These are phyloP conservation scores for Hemicordylus capensis DNA, from an alignment of 2,113 vertebrate species.

Conservation along the genomic window DNA sequence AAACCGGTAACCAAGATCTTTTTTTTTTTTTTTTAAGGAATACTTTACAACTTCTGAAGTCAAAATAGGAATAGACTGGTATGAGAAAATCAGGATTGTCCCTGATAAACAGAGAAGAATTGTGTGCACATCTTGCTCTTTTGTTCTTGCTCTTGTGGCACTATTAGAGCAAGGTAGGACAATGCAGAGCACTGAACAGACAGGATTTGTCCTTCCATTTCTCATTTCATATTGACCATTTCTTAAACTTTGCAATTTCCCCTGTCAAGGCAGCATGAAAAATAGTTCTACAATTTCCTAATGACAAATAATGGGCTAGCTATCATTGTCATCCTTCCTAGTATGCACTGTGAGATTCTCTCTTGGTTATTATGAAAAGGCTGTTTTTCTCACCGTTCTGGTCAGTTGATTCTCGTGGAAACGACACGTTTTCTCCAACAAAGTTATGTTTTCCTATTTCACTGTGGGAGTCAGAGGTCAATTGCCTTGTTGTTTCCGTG, in stretches of 20 bases:
- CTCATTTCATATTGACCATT: conserved; percentile 6
- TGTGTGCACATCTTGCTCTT: background rate
- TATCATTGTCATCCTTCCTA: conserved; percentile 65
- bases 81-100: background rate
- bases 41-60: background rate
- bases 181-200: background rate
- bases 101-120: background rate
- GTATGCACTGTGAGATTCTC: conserved; percentile 60
- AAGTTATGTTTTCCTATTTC: conserved; percentile 75
- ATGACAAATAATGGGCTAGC: conserved; percentile 63
- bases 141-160: background rate
- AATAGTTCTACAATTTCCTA: conserved; percentile 73
- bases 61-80: background rate
- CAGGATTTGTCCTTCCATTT: background rate
- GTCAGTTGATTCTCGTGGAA: conserved; percentile 67
- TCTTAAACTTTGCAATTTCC: conserved; percentile 54
- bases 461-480: conserved; percentile 79
- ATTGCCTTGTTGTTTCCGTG: conserved; percentile 73
- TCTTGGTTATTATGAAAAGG: conserved; percentile 64
- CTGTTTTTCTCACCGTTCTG: conserved; percentile 61
- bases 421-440: conserved; percentile 70
- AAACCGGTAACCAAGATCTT: too few species aligned
- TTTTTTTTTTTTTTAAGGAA: too few species aligned
- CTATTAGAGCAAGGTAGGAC: background rate
- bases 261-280: conserved; percentile 62